phyloP scores from a whole-genome alignment of 2,888 invertebrate genomes.

The Orchestes rusci region DNA sequence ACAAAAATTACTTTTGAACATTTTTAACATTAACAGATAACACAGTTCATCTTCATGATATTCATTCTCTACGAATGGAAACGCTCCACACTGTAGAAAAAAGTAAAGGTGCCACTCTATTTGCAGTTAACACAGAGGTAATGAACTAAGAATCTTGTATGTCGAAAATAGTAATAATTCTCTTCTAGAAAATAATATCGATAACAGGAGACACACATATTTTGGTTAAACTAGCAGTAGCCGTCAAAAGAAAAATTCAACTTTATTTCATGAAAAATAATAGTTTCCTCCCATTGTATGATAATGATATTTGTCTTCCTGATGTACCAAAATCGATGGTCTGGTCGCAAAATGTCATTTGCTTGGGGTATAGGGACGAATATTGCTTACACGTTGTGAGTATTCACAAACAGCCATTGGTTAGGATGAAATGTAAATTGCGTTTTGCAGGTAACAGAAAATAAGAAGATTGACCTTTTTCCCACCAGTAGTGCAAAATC shows the following conservation, averaged over 20 bases:
- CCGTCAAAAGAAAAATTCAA: conserved; percentile 76
- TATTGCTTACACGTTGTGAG: conserved; percentile 33
- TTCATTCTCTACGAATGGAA: conserved; percentile 73
- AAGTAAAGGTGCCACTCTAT: conserved; percentile 84
- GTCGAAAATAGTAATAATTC: too few relatives aligned
- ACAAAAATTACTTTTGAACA: too few relatives aligned
- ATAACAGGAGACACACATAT: conserved; percentile 69
- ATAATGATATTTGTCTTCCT: conserved; percentile 68
- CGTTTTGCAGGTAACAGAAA: conserved; percentile 34
- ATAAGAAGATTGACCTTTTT: conserved; percentile 73
- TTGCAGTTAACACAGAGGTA: conserved; percentile 72
- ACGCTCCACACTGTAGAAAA: conserved; percentile 66
- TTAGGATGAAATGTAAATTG: neutral
- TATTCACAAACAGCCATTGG: too few relatives aligned
- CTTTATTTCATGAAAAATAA: conserved; percentile 85
- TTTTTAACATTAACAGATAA: conserved; percentile 52
- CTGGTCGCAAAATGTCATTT: conserved; percentile 79
- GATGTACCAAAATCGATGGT: conserved; percentile 75
- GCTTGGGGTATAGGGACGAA: conserved; percentile 76
- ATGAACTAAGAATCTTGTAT: neutral
- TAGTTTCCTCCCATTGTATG: conserved; percentile 64
- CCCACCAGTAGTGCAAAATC: conserved; percentile 73
- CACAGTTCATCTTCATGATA: conserved; percentile 74
- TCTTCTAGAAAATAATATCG: conserved; percentile 49
- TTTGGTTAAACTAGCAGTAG: conserved; percentile 80